phyloP scores from a whole-genome alignment of 2,797 vertebrate species.

The Coluber constrictor region DNA sequence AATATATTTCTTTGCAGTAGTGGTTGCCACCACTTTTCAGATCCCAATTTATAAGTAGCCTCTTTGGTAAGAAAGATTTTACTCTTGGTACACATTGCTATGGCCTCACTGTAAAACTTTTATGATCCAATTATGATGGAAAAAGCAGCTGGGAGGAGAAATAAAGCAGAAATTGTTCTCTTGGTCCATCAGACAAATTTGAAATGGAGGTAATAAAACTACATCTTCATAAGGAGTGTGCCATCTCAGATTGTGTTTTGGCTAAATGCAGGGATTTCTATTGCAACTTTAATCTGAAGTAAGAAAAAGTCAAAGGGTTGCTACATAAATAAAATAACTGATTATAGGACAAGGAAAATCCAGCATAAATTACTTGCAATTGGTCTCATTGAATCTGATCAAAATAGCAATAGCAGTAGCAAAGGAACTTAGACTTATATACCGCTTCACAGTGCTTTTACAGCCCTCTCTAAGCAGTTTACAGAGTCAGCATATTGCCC shows the following conservation, averaged over 20 bases:
- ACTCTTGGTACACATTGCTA: neutral
- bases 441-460: neutral
- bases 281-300: neutral
- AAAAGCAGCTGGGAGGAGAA: neutral
- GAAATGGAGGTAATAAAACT: neutral
- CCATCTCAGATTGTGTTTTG: neutral
- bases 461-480: neutral
- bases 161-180: neutral
- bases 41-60: neutral
- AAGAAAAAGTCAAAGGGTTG: neutral
- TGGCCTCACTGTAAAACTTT: slow-evolving; percentile 6
- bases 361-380: neutral
- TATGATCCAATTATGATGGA: slow-evolving; percentile 8
- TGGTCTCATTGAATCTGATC: neutral
- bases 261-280: neutral
- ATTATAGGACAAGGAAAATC: neutral
- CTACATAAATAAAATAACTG: neutral
- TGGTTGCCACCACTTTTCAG: neutral
- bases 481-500: neutral
- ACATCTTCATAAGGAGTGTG: neutral
- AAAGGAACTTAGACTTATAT: neutral
- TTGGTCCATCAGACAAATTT: neutral
- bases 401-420: neutral
- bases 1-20: neutral
- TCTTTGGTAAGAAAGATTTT: neutral